A percentile compares a stretch with the other conserved stretches of the same genome.
phyloP scores from a whole-genome alignment of 2,888 invertebrate genomes.

The Galerucella calmariensis region DNA sequence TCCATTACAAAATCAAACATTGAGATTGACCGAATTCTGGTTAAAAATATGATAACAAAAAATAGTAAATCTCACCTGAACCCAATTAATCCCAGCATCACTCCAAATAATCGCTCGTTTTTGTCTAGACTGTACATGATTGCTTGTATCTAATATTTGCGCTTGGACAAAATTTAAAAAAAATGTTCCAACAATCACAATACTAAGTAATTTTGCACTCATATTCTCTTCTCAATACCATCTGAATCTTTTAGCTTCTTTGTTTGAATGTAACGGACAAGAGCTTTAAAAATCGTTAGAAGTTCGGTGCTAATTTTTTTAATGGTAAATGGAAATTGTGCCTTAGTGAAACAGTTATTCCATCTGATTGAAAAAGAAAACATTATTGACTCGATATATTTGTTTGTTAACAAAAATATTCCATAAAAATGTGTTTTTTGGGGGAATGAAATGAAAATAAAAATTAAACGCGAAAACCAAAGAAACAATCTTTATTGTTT shows the following conservation, averaged over 20 bases:
- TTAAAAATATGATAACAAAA: too few relatives aligned
- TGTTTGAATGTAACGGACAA: conserved; percentile 5
- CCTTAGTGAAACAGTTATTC: neutral
- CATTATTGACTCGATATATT: neutral
- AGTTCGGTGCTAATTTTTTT: conserved; percentile 1
- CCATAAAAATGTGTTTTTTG: neutral
- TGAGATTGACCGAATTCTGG: too few relatives aligned
- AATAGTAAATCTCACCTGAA: conserved; percentile 67
- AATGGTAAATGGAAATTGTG: neutral
- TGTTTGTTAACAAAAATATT: neutral
- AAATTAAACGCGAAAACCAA: too few relatives aligned
- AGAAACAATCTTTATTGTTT: too few relatives aligned
- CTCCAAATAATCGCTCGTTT: conserved; percentile 71
- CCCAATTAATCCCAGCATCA: conserved; percentile 70
- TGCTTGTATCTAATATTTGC: conserved; percentile 51
- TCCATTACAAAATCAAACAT: too few relatives aligned
- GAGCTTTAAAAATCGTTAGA: conserved; percentile 10
- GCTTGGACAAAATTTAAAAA: conserved; percentile 10
- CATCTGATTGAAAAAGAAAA: neutral
- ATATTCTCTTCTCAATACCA: conserved; percentile 8
- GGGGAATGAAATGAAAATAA: neutral
- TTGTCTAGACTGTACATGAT: conserved; percentile 60
- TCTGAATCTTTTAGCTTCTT: conserved; percentile 8
- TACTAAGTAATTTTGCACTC: conserved; percentile 17
- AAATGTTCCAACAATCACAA: neutral